These are phyloP conservation scores for Coluber constrictor DNA, from an alignment of 2,797 vertebrate genomes.

Conservation along the genomic window DNA sequence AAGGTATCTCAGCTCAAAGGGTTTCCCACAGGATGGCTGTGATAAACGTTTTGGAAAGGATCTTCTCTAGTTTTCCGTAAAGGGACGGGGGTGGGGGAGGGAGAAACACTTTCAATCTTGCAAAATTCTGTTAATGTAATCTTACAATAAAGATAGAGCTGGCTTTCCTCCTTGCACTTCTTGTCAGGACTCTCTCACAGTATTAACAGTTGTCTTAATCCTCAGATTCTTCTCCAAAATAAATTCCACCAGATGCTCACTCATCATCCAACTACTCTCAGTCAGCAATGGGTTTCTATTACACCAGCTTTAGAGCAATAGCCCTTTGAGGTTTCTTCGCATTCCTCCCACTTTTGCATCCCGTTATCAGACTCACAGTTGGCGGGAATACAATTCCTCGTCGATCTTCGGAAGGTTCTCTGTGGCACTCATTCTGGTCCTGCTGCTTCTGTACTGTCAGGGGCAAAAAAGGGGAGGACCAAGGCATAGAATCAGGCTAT, in stretches of 20 bases:
- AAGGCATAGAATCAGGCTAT: not conserved
- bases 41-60: not conserved
- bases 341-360: not conserved
- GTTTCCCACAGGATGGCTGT: not conserved
- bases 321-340: not conserved
- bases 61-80: not conserved
- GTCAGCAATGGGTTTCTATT: not conserved
- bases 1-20: not conserved
- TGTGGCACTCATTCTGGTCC: conserved; percentile 28
- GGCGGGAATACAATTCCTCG: conserved; percentile 80
- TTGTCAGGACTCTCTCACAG: not conserved
- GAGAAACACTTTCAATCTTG: not conserved
- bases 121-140: not conserved
- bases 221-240: not conserved
- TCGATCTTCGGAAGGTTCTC: conserved; percentile 61
- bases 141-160: not conserved
- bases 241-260: not conserved
- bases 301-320: too few relatives aligned
- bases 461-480: not conserved
- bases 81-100: not conserved
- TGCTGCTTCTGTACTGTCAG: not conserved
- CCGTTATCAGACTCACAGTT: conserved; percentile 77
- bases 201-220: not conserved
- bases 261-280: not conserved
- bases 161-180: not conserved